Base-by-base conservation (phyloP, 2,888 invertebrate genomes). In the Troides aeacus region DNA sequence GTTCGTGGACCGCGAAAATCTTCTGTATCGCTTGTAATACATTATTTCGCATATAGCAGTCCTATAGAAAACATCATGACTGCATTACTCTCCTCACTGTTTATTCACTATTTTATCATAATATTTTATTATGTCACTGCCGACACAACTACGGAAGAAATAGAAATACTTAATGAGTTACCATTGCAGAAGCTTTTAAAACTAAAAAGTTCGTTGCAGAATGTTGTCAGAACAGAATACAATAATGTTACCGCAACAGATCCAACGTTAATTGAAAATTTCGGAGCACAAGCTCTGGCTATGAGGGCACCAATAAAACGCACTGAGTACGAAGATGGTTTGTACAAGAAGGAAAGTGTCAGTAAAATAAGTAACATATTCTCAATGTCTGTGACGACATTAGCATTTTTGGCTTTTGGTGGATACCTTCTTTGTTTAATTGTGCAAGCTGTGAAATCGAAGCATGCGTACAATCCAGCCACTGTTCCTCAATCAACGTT, bases 391-490 rank as follows among this genome's bases (percentile, higher is more conserved):
- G 93, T 97, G 15, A 97, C 97, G 0, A 94, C 96, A 0, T 85
- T 97, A 66, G 95, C 97, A 0, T 97, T 97, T 86, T 86, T 97
- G 10, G 97, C 97, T 0, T 97, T 97, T 78, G 97, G 97, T 0
- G 97, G 97, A 1, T 97, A 97, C 80, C 86, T 97, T 24, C 82
- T 97, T 1, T 96, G 96, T 77, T 88, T 97, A 62, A 95, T 97
- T 66, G 95, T 96, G 39, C 95, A 96, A 78, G 96, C 96, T 0
- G 94, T 97, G 66, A 95, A 94, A 79, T 93, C 94, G 24, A 96
- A 96, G 81, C 93, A 93, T 74, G 88, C 79, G 36, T 83, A 82
- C 72, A 81, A 79, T 39, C 62, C 74, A 0, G 75, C 84, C 18
- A 83, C 86, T 1, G 79, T 82, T 0, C 77, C 82, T 42, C 84